phyloP scores from a whole-genome alignment of 2,888 invertebrate species.

The Acronicta alni region DNA sequence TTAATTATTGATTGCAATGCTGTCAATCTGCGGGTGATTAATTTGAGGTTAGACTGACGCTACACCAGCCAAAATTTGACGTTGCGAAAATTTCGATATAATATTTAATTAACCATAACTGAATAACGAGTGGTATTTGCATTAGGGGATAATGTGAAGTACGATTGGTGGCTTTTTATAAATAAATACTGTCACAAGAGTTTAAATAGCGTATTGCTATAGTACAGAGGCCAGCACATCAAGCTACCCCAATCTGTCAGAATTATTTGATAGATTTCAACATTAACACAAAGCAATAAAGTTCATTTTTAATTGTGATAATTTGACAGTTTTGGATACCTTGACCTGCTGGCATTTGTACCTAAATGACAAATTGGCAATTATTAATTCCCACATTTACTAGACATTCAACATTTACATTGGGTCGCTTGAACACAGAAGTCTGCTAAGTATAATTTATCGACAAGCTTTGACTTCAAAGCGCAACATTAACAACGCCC shows the following conservation, averaged over 20 bases:
- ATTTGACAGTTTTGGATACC: no score
- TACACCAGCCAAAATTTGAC: conserved; percentile 37
- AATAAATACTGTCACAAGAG: background rate
- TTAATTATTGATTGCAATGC: conserved; percentile 58
- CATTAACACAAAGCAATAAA: no score
- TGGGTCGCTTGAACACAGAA: conserved; percentile 10
- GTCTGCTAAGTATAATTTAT: conserved; percentile 24
- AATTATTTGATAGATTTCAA: no score
- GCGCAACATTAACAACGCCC: conserved; percentile 45
- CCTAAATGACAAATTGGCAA: background rate
- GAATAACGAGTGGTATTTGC: conserved; percentile 25
- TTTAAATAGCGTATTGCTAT: background rate
- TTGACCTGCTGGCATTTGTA: no score
- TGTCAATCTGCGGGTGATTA: conserved; percentile 64
- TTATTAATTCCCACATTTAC: background rate
- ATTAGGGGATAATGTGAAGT: conserved; percentile 1
- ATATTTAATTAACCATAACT: conserved; percentile 36
- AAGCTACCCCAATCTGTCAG: no score
- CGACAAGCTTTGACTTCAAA: conserved; percentile 28
- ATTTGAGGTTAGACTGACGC: conserved; percentile 56
- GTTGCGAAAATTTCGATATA: conserved; percentile 27
- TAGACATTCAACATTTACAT: conserved; percentile 9
- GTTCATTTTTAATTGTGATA: no score
- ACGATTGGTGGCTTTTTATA: background rate
- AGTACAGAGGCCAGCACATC: no score